A percentile compares a stretch with the other conserved stretches of the same genome.
phyloP scores from a whole-genome alignment of 2,888 invertebrate species.

The Pandemis corylana region DNA sequence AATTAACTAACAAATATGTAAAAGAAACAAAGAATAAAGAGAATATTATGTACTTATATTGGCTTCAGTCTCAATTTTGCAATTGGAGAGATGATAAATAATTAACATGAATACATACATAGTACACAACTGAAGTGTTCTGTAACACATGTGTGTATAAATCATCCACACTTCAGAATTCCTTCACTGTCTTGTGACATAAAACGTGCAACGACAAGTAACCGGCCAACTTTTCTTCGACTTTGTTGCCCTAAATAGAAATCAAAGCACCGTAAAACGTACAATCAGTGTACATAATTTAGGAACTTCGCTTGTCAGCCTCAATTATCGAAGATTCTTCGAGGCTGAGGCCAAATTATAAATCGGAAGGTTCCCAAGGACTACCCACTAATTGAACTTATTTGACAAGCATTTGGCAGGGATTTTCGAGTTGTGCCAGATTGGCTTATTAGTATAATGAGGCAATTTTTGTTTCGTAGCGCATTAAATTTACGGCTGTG shows the following conservation, averaged over 20 bases:
- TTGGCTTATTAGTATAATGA: slow-evolving; percentile 31
- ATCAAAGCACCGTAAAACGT: slow-evolving; percentile 13
- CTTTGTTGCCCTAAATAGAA: slow-evolving; percentile 10
- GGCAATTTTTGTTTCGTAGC: slow-evolving; percentile 15
- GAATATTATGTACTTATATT: too few relatives aligned
- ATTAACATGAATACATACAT: too few relatives aligned
- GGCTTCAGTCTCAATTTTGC: too few relatives aligned
- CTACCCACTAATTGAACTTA: slow-evolving; percentile 44
- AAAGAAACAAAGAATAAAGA: too few relatives aligned
- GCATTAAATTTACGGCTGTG: slow-evolving; percentile 1
- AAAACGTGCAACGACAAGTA: background rate
- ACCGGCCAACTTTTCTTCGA: slow-evolving; percentile 6
- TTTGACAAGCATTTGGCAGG: slow-evolving; percentile 42
- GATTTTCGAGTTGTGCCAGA: slow-evolving; percentile 26
- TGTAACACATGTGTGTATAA: too few relatives aligned
- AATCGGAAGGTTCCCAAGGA: slow-evolving; percentile 41
- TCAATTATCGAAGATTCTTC: slow-evolving; percentile 42
- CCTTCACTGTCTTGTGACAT: background rate
- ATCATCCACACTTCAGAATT: background rate
- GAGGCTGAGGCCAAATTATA: slow-evolving; percentile 40
- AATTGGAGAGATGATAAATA: background rate
- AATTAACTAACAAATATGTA: too few relatives aligned
- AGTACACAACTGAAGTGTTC: too few relatives aligned
- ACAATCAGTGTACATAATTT: slow-evolving; percentile 30
- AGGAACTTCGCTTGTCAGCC: slow-evolving; percentile 33